These are phyloP conservation scores for Saimiri boliviensis DNA, from an alignment of 2,113 vertebrate genomes.

Conservation along the genomic window DNA sequence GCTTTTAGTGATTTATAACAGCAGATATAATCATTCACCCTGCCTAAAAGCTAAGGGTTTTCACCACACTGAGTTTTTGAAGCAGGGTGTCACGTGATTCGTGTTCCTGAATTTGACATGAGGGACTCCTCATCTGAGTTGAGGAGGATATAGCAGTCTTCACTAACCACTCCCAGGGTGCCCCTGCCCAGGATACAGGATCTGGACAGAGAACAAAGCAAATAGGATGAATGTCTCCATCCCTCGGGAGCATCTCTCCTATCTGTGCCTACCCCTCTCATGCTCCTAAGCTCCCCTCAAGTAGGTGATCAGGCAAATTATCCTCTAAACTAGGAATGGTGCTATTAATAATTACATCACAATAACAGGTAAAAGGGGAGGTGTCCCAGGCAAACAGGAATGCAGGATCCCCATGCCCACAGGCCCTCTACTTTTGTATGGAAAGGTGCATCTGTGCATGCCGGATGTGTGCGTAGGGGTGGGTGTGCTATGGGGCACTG, in stretches of 20 bases:
- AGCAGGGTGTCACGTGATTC: not conserved
- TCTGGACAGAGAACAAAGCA: not conserved
- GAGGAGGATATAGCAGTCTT: not conserved
- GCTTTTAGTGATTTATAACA: not conserved
- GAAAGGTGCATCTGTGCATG: not conserved
- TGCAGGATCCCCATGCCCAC: accelerated
- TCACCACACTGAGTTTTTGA: not conserved
- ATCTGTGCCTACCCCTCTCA: accelerated
- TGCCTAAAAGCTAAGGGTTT: not conserved
- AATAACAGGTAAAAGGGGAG: not conserved
- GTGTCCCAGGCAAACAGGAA: not conserved
- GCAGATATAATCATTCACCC: not conserved
- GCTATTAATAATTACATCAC: too few relatives aligned
- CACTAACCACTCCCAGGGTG: accelerated
- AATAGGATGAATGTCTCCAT: accelerated
- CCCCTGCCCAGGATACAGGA: not conserved
- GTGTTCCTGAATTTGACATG: accelerated
- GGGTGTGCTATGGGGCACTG: not conserved
- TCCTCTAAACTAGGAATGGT: not conserved
- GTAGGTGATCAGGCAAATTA: not conserved
- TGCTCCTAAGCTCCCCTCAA: not conserved
- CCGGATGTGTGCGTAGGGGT: accelerated
- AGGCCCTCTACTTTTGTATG: accelerated
- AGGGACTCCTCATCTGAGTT: not conserved
- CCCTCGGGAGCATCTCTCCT: not conserved